Evolutionary conservation across 2,113 vertebrate species (phyloP).

Genomic region (Parus major): DNA sequence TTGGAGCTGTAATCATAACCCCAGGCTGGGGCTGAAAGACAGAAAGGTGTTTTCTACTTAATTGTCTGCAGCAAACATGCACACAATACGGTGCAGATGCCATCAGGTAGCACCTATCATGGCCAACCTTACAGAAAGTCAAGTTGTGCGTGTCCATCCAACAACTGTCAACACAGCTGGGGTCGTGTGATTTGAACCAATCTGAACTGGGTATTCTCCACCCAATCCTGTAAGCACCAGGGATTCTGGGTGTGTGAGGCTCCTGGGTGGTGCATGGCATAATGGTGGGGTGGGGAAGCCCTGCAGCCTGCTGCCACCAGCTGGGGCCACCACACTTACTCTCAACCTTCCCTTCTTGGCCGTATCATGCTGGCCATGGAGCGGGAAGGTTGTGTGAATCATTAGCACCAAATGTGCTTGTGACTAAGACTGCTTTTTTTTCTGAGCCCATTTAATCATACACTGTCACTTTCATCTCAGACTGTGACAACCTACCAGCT

Average conservation of each 20-base stretch:
- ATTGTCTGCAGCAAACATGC: not conserved
- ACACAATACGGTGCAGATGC: not conserved
- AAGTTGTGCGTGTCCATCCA: not conserved
- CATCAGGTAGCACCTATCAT: fast-evolving
- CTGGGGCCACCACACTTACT: fast-evolving
- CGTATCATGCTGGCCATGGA: not conserved
- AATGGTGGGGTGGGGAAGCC: fast-evolving
- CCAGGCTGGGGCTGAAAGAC: not conserved
- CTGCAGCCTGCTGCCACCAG: not conserved
- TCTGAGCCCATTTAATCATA: not conserved
- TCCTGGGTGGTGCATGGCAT: not conserved
- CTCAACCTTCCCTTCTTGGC: not conserved
- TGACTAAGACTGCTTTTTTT: not conserved
- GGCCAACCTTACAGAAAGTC: not conserved
- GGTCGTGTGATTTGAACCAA: not conserved
- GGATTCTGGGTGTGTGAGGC: not conserved
- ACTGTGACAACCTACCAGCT: not conserved
- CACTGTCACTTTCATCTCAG: not conserved
- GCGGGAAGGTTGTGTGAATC: not conserved
- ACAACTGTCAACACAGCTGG: not conserved
- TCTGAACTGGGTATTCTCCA: not conserved
- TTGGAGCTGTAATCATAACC: not conserved
- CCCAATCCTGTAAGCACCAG: fast-evolving
- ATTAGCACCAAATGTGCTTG: not conserved
- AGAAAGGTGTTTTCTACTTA: not conserved